phyloP scores from a whole-genome alignment of 2,113 vertebrate genomes.

The Ovis aries region ARS-UI_Ramb_v3.0 NC_056061.1:78783501-78784000 shows the following conservation, averaged over 20 bases:
- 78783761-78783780: neutral
- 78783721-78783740: neutral
- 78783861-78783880: neutral
- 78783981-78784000: conserved; percentile 4
- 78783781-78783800: neutral
- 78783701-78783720: conserved; percentile 17
- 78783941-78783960: conserved; percentile 13
- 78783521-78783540: neutral
- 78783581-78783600: conserved; percentile 18
- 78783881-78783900: neutral
- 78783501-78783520: conserved; percentile 3
- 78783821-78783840: neutral
- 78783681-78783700: neutral
- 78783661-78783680: neutral
- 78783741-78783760: neutral
- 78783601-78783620: neutral
- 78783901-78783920: neutral
- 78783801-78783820: neutral
- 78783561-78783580: neutral
- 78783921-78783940: neutral
- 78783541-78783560: neutral
- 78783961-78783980: neutral
- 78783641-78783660: neutral
- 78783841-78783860: neutral
- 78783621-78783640: neutral